Percentiles rank a stretch among this genome's conserved stretches.
These are phyloP conservation scores for Adelosebastes latens DNA, from an alignment of 2,797 vertebrate genomes.

Conservation along the genomic window DNA sequence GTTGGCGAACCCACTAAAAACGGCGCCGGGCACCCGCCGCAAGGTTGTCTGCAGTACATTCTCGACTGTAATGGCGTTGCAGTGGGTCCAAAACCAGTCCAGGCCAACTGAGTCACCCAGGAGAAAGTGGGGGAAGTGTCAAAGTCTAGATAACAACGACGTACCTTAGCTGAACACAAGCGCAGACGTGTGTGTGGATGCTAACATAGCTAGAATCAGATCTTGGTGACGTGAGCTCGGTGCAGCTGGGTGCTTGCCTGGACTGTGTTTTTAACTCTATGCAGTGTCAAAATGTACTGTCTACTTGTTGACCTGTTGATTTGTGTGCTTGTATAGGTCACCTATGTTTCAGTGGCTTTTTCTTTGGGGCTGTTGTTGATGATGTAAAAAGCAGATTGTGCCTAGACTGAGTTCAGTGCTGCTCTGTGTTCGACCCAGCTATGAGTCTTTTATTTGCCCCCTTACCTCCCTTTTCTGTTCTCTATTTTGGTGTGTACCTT, in stretches of 20 bases:
- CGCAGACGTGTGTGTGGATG: constrained; percentile 85
- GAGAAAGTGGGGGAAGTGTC: constrained; percentile 14
- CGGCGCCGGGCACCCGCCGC: constrained; percentile 88
- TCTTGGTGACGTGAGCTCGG: constrained; percentile 68
- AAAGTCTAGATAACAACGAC: constrained; percentile 42
- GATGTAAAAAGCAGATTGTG: constrained; percentile 90
- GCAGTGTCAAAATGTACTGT: constrained; percentile 93
- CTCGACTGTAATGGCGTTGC: constrained; percentile 99
- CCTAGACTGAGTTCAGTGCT: constrained; percentile 91
- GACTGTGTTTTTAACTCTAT: constrained; percentile 95
- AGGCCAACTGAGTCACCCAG: constrained; percentile 82
- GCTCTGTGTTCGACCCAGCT: constrained; percentile 82
- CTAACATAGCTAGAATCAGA: constrained; percentile 80
- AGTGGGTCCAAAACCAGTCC: constrained; percentile 96
- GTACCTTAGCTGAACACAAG: constrained; percentile 83
- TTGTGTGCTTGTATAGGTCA: constrained; percentile 92
- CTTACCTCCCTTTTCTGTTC: constrained; percentile 8
- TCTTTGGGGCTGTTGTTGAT: constrained; percentile 89
- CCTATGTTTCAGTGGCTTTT: constrained; percentile 88
- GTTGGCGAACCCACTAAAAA: constrained; percentile 85
- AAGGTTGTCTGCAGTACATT: constrained; percentile 99
- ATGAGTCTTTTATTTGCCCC: constrained; percentile 48
- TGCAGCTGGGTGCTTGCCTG: constrained; percentile 85
- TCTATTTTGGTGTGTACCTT: constrained; percentile 77
- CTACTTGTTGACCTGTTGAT: constrained; percentile 89